Evolutionary conservation across 2,888 invertebrate genomes (phyloP).

Genomic region (Protula sp.): DNA sequence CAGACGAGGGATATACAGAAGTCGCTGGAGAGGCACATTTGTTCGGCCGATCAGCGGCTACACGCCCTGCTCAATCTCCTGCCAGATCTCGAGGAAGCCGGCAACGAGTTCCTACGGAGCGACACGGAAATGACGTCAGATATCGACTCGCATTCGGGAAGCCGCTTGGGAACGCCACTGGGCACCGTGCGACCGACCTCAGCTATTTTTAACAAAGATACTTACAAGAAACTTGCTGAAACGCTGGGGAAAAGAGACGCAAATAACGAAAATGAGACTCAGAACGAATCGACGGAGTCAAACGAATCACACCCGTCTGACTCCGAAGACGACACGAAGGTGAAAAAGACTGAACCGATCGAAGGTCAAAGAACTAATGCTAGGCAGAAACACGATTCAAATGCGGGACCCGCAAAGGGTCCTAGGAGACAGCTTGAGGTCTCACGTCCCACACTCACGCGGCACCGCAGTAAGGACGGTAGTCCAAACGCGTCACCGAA

Average conservation of each 20-base stretch:
- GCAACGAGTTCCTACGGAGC: not conserved
- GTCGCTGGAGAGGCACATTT: not conserved
- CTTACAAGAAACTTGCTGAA: not conserved
- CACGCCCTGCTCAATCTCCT: constrained; percentile 5
- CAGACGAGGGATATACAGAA: constrained; percentile 7
- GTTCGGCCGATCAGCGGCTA: constrained; percentile 7
- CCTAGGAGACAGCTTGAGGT: no score
- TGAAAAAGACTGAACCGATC: not conserved
- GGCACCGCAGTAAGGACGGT: no score
- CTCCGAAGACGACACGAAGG: not conserved
- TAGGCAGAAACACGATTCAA: no score
- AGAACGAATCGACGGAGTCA: not conserved
- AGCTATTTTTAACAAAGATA: not conserved
- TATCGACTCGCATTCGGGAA: not conserved
- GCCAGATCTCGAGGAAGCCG: constrained; percentile 10
- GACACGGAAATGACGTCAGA: constrained; percentile 6
- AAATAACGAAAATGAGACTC: not conserved
- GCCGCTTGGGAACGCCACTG: not conserved
- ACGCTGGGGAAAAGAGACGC: not conserved
- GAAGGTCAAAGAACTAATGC: no score
- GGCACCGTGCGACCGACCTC: not conserved
- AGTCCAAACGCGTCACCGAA: no score
- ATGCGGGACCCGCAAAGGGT: no score
- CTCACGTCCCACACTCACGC: no score
- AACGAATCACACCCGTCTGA: not conserved